A percentile compares a stretch with the other conserved stretches of the same genome.
Conservation (phyloP, 2,888 invertebrate genomes). For the Orchesella flavescens region DNA sequence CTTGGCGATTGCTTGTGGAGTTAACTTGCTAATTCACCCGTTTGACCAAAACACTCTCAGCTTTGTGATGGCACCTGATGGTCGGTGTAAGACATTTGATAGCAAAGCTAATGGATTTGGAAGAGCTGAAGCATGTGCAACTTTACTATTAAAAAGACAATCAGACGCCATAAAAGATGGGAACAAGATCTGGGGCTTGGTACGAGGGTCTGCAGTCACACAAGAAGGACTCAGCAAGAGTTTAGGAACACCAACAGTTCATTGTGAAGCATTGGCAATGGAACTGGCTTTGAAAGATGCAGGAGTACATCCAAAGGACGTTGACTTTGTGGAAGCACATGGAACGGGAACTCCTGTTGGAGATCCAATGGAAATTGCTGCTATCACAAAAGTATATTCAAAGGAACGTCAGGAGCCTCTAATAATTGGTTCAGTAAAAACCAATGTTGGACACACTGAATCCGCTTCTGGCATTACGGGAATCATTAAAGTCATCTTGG, state of each 20-base stretch:
- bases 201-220: conserved; percentile 72
- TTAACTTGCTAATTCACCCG: conserved; percentile 44
- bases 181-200: conserved; percentile 45
- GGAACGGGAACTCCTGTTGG: conserved; percentile 51
- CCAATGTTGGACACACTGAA: conserved; percentile 58
- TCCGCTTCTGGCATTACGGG: conserved; percentile 40
- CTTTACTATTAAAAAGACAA: conserved; percentile 55
- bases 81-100: conserved; percentile 59
- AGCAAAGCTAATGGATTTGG: conserved; percentile 57
- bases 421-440: conserved; percentile 55
- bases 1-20: conserved; percentile 54
- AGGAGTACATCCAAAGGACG: conserved; percentile 41
- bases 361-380: conserved; percentile 52
- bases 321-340: conserved; percentile 45
- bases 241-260: conserved; percentile 71
- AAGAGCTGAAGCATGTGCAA: conserved; percentile 60
- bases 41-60: conserved; percentile 9
- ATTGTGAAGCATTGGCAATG: conserved; percentile 43
- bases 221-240: conserved; percentile 73
- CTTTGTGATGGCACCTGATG: conserved; percentile 35
- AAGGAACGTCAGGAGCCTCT: conserved; percentile 24
- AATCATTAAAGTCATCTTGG: conserved; percentile 57
- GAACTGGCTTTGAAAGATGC: conserved; percentile 41
- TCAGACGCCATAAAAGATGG: conserved; percentile 50
- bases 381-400: conserved; percentile 40